Evolutionary conservation across 1,140 invertebrate species (phyloP).

Genomic region (Protaetia brevitarsis): DNA sequence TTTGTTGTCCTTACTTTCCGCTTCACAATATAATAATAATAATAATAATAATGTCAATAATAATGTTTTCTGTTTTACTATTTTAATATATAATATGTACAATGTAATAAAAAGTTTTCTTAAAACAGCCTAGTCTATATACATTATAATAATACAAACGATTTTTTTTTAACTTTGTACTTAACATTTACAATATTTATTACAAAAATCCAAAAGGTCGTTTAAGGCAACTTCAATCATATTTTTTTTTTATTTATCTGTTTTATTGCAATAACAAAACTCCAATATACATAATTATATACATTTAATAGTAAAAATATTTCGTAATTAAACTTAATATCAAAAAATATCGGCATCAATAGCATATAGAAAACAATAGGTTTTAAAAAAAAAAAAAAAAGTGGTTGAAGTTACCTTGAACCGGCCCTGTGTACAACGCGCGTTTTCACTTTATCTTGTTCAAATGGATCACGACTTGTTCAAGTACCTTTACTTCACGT

Average conservation of each 20-base stretch:
- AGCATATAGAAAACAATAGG: too few species aligned
- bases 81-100: conserved; percentile 35
- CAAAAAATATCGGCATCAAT: too few species aligned
- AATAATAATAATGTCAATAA: conserved; percentile 22
- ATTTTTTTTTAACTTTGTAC: conserved; percentile 40
- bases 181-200: conserved; percentile 40
- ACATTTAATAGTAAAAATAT: too few species aligned
- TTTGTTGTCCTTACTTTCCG: neutral
- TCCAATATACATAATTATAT: too few species aligned
- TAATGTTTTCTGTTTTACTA: neutral
- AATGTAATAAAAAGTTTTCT: conserved; percentile 40
- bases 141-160: conserved; percentile 42
- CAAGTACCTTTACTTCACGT: neutral
- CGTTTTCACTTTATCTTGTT: neutral
- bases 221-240: conserved; percentile 15
- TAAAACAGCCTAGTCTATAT: conserved; percentile 38
- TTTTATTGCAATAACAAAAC: too few species aligned
- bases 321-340: too few species aligned
- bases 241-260: too few species aligned
- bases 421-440: neutral
- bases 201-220: conserved; percentile 29
- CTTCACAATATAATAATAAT: neutral
- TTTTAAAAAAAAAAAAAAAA: neutral
- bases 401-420: neutral
- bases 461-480: neutral